These are phyloP conservation scores for Dione juno DNA, from an alignment of 2,888 invertebrate genomes.

Conservation along the genomic window DNA sequence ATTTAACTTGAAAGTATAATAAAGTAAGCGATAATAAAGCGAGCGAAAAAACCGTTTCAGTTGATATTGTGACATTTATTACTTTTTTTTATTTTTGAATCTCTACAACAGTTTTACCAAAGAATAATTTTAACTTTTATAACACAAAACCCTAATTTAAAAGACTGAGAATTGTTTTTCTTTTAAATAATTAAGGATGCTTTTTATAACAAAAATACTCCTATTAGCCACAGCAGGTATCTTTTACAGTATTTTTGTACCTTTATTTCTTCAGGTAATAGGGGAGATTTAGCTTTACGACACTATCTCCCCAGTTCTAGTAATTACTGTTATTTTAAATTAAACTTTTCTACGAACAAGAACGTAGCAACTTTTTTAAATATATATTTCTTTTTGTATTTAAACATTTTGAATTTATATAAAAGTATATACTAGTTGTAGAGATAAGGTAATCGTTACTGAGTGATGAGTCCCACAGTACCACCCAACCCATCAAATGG, in stretches of 20 bases:
- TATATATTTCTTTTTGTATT: not conserved
- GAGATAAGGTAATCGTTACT: no score
- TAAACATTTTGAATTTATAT: no score
- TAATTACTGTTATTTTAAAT: slow-evolving; percentile 22
- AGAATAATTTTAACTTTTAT: not conserved
- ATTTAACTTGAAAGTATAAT: slow-evolving; percentile 9
- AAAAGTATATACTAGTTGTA: no score
- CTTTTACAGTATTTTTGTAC: slow-evolving; percentile 12
- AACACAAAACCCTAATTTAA: not conserved
- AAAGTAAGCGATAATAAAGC: slow-evolving; percentile 6
- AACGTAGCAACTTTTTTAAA: not conserved
- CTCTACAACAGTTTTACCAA: not conserved
- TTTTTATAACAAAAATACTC: not conserved
- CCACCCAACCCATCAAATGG: no score
- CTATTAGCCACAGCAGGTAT: slow-evolving; percentile 11
- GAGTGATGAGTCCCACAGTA: no score
- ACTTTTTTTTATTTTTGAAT: not conserved
- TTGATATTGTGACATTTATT: not conserved
- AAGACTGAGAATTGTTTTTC: not conserved
- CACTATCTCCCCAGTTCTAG: slow-evolving; percentile 25
- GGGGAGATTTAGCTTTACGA: slow-evolving; percentile 35
- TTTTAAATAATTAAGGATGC: not conserved
- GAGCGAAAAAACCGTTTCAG: not conserved
- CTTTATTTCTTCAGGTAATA: slow-evolving; percentile 28
- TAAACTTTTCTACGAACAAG: not conserved